Conservation (phyloP, 2,888 invertebrate genomes). For the Drosophila dives region DNA sequence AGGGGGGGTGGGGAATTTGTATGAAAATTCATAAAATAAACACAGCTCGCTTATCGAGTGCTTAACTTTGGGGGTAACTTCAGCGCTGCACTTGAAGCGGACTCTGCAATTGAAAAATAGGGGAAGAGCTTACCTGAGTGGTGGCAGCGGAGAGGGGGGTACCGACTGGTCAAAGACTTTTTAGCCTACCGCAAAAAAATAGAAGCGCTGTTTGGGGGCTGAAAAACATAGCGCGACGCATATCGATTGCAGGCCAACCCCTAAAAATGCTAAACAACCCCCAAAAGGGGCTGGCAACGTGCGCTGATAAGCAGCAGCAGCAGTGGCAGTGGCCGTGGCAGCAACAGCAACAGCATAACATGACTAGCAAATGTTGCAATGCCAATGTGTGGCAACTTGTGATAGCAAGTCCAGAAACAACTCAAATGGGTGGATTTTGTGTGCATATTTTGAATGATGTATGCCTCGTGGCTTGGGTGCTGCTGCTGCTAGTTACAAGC, state of each 20-base stretch:
- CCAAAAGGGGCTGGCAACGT: slow-evolving; percentile 48
- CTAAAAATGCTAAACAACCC: slow-evolving; percentile 71
- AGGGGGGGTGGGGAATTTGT: slow-evolving; percentile 7
- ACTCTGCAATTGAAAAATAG: slow-evolving; percentile 3
- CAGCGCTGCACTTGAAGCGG: slow-evolving; percentile 42
- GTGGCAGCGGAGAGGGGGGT: not conserved
- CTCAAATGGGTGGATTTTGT: slow-evolving; percentile 59
- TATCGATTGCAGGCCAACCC: slow-evolving; percentile 72
- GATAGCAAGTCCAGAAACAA: slow-evolving; percentile 59
- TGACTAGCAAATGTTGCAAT: slow-evolving; percentile 75
- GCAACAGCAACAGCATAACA: slow-evolving; percentile 39
- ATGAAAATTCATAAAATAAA: slow-evolving; percentile 40
- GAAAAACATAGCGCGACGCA: slow-evolving; percentile 38
- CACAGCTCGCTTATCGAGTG: slow-evolving; percentile 64
- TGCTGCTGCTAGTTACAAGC: slow-evolving; percentile 1
- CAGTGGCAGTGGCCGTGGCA: slow-evolving; percentile 11
- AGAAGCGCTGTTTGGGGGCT: slow-evolving; percentile 4
- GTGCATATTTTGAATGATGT: slow-evolving; percentile 77
- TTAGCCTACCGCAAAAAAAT: slow-evolving; percentile 51
- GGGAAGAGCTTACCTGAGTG: slow-evolving; percentile 3
- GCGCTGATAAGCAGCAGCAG: slow-evolving; percentile 63
- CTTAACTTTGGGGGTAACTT: slow-evolving; percentile 59
- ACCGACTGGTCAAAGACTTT: slow-evolving; percentile 40
- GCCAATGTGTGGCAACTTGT: slow-evolving; percentile 78
- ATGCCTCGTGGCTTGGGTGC: slow-evolving; percentile 30